Evolutionary conservation across 2,113 vertebrate genomes (phyloP).

Genomic region (Orthonyx spaldingii): DNA sequence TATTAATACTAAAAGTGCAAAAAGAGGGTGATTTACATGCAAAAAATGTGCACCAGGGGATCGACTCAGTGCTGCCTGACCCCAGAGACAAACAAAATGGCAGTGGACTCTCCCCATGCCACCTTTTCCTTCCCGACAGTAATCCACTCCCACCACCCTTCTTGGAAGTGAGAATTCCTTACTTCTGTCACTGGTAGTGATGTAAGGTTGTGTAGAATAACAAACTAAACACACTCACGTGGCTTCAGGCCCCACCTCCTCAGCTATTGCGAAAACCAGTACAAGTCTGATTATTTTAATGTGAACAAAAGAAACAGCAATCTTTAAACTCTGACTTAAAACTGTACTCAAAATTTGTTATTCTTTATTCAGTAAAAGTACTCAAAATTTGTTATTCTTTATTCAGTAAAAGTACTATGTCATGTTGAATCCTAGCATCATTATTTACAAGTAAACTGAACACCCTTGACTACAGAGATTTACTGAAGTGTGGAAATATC

Average conservation of each 20-base stretch:
- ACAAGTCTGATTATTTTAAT: background rate
- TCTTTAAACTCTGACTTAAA: background rate
- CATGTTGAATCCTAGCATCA: background rate
- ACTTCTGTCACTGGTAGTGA: background rate
- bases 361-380: background rate
- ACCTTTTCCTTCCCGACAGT: background rate
- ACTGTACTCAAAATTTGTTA: background rate
- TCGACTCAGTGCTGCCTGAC: accelerated
- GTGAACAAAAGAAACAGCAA: background rate
- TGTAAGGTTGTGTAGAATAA: background rate
- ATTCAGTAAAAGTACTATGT: background rate
- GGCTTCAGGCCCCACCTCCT: background rate
- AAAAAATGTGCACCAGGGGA: background rate
- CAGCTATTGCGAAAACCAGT: background rate
- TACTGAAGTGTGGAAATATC: background rate
- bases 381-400: background rate
- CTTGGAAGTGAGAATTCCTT: background rate
- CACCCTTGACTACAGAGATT: background rate
- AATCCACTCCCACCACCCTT: background rate
- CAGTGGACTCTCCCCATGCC: accelerated
- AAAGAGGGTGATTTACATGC: background rate
- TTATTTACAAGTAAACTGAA: background rate
- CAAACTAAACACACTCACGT: background rate
- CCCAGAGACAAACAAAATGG: background rate
- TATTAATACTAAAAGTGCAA: background rate